Conservation (phyloP, 1,140 invertebrate species). For the Diploscapter pachys region DNA sequence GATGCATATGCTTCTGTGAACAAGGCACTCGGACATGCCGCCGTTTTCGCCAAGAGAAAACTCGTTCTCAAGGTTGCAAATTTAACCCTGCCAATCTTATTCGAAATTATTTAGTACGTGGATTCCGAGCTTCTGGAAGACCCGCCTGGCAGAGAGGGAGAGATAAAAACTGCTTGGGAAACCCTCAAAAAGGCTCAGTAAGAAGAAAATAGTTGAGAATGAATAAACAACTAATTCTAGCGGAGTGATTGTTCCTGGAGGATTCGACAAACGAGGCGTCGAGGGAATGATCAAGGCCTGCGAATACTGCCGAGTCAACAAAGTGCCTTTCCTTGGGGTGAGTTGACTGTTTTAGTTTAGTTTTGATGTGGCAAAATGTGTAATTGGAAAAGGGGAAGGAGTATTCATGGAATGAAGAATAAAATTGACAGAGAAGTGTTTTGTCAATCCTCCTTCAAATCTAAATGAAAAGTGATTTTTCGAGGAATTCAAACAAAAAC, state of each 20-base stretch:
- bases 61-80: slow-evolving; percentile 62
- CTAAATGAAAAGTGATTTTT: no score
- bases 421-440: no score
- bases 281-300: slow-evolving; percentile 93
- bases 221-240: slow-evolving; percentile 59
- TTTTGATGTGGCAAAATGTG: no score
- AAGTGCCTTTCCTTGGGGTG: slow-evolving; percentile 83
- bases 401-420: no score
- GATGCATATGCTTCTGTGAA: slow-evolving; percentile 94
- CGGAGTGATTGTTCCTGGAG: slow-evolving; percentile 92
- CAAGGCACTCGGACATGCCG: slow-evolving; percentile 88
- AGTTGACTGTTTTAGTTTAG: neutral
- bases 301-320: slow-evolving; percentile 82
- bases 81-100: neutral
- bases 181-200: slow-evolving; percentile 81
- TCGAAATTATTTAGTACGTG: slow-evolving; percentile 71
- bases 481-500: no score
- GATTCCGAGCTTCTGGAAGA: slow-evolving; percentile 83
- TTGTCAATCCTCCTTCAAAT: no score
- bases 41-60: slow-evolving; percentile 77
- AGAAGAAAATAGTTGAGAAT: slow-evolving; percentile 22
- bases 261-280: slow-evolving; percentile 90
- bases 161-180: slow-evolving; percentile 81
- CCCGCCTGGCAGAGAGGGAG: slow-evolving; percentile 60
- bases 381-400: no score